Evolutionary conservation across 2,113 vertebrate species (phyloP).

Genomic region (Tragelaphus strepsiceros): DNA sequence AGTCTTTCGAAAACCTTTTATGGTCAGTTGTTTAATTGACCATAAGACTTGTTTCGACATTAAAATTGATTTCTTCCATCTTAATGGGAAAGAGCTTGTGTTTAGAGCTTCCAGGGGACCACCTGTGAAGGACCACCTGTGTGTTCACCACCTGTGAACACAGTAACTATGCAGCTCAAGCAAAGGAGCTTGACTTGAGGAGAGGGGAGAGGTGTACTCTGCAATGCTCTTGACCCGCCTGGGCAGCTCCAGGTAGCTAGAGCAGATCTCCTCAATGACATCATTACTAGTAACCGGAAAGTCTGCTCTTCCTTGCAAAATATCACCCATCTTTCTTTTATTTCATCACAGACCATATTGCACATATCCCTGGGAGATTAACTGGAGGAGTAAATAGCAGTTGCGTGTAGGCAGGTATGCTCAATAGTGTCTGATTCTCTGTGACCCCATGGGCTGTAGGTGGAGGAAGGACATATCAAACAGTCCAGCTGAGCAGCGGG

Average conservation of each 20-base stretch:
- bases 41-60: background rate
- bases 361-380: background rate
- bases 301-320: background rate
- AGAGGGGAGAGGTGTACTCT: background rate
- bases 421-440: background rate
- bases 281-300: background rate
- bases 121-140: background rate
- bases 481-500: background rate
- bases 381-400: background rate
- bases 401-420: background rate
- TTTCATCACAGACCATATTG: background rate
- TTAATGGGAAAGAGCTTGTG: background rate
- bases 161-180: background rate
- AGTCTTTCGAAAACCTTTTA: background rate
- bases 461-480: background rate
- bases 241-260: no score
- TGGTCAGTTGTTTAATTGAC: background rate
- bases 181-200: background rate
- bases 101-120: background rate
- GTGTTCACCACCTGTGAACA: background rate
- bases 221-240: background rate
- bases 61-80: background rate
- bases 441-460: background rate
- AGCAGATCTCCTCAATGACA: background rate
- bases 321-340: background rate